These are phyloP conservation scores for Diarsia dahlii DNA, from an alignment of 2,888 invertebrate species.

Conservation along the genomic window DNA sequence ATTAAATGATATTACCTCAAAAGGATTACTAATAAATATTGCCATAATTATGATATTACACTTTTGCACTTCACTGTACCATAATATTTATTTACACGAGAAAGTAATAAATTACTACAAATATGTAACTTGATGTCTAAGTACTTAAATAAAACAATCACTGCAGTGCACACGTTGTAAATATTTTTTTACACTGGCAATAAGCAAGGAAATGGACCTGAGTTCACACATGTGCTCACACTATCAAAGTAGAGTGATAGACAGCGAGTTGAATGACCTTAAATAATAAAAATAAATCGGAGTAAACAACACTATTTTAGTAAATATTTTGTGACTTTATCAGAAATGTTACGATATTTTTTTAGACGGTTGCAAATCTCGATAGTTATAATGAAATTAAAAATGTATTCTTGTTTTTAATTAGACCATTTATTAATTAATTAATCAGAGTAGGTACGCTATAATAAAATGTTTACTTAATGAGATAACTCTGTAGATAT, in stretches of 20 bases:
- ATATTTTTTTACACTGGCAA: constrained; percentile 16
- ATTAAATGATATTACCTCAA: neutral
- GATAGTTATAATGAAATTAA: too few species aligned
- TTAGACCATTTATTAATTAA: neutral
- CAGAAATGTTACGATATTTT: neutral
- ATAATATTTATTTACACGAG: neutral
- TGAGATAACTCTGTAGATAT: neutral
- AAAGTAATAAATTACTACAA: neutral
- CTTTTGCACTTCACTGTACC: neutral
- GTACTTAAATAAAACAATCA: constrained; percentile 27
- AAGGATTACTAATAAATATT: neutral
- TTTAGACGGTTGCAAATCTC: neutral
- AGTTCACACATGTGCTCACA: neutral
- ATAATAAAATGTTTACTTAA: neutral
- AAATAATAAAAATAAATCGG: constrained; percentile 22
- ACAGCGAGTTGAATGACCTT: constrained; percentile 30
- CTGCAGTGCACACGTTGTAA: constrained; percentile 16
- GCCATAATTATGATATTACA: too few species aligned
- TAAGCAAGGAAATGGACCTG: constrained; percentile 10
- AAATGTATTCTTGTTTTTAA: neutral
- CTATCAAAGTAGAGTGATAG: constrained; percentile 23
- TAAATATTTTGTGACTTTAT: neutral
- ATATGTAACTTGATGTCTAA: constrained; percentile 14
- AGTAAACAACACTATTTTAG: constrained; percentile 4
- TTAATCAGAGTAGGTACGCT: neutral